Evolutionary conservation across 2,888 invertebrate species (phyloP).

Genomic region (Gonocerus acuteangulatus): DNA sequence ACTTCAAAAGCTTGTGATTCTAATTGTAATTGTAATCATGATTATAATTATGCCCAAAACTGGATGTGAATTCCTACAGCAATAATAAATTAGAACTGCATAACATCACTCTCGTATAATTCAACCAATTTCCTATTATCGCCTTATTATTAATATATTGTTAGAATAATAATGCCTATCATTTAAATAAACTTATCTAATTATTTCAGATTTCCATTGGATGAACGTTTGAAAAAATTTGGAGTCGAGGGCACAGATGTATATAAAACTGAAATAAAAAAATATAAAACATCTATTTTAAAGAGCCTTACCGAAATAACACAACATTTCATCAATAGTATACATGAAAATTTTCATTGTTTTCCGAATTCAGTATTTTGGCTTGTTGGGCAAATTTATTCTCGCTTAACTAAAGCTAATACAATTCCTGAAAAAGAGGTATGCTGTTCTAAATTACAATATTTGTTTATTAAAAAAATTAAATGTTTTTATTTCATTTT

Average conservation of each 20-base stretch:
- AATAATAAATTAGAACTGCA: too few relatives aligned
- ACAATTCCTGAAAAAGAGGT: constrained; percentile 51
- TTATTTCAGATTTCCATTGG: constrained; percentile 48
- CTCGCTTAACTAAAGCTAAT: constrained; percentile 55
- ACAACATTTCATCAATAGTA: constrained; percentile 70
- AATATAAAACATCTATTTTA: constrained; percentile 72
- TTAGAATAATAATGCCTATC: too few relatives aligned
- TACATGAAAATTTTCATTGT: constrained; percentile 76
- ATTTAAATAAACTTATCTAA: too few relatives aligned
- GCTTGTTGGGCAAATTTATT: constrained; percentile 80
- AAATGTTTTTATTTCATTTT: background rate
- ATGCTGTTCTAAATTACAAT: too few relatives aligned
- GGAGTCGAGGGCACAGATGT: constrained; percentile 66
- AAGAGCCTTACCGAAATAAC: constrained; percentile 71
- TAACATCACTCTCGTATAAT: too few relatives aligned
- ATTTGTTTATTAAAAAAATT: background rate
- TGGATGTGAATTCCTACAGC: too few relatives aligned
- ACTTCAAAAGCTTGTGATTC: too few relatives aligned
- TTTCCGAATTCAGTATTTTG: constrained; percentile 86
- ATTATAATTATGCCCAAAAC: too few relatives aligned
- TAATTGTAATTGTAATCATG: too few relatives aligned
- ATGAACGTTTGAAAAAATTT: constrained; percentile 61
- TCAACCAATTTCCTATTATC: too few relatives aligned
- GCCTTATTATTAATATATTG: too few relatives aligned
- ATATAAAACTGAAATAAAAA: constrained; percentile 62